A percentile compares a stretch with the other conserved stretches of the same genome.
Conservation (phyloP, 2,797 vertebrate species). For the Columba guinea region DNA sequence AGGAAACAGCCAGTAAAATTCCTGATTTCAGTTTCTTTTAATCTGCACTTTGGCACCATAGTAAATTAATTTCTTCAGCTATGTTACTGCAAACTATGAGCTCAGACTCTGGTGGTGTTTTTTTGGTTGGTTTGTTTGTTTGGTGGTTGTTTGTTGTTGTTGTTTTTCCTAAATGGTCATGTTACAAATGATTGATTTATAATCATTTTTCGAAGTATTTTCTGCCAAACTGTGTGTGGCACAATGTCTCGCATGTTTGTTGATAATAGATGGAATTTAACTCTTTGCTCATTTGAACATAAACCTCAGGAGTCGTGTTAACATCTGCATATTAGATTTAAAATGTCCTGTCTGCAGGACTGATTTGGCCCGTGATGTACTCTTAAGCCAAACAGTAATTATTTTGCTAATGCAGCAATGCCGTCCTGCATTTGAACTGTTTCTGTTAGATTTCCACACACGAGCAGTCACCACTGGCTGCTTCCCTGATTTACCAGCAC, state of each 20-base stretch:
- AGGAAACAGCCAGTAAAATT: neutral
- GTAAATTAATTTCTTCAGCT: neutral
- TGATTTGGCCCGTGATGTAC: neutral
- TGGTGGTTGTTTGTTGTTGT: too few species aligned
- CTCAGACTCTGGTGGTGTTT: neutral
- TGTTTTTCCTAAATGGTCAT: neutral
- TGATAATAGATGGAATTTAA: neutral
- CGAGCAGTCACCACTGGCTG: neutral
- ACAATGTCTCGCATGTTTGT: neutral
- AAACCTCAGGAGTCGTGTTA: neutral
- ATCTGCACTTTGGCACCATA: neutral
- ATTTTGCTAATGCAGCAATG: neutral
- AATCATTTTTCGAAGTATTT: neutral
- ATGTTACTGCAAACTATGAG: neutral
- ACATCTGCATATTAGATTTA: neutral
- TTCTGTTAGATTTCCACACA: neutral
- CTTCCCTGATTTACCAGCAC: neutral
- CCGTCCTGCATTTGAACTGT: neutral
- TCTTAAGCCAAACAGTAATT: neutral
- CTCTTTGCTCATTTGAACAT: neutral
- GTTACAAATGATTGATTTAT: neutral
- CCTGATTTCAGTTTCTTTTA: neutral
- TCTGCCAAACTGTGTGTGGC: too few species aligned
- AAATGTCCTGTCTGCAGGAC: neutral
- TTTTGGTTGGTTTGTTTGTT: too few species aligned